Evolutionary conservation across 2,113 vertebrate genomes (phyloP).

Genomic region (Lampris incognitus): DNA sequence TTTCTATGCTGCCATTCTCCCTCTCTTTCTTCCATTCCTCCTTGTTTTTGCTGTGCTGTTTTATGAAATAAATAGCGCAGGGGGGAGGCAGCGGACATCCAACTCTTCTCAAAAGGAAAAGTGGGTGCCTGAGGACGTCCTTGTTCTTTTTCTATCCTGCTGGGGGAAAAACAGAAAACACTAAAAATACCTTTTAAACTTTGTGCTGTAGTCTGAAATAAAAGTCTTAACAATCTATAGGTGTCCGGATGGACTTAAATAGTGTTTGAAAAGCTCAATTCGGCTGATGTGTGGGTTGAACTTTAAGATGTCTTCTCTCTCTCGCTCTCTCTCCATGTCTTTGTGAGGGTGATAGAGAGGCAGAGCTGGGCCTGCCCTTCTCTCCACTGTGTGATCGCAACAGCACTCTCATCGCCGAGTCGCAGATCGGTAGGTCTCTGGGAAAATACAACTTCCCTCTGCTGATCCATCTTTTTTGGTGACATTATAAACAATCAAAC

Average conservation of each 20-base stretch:
- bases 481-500: not conserved
- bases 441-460: conserved; percentile 34
- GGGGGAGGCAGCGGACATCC: conserved; percentile 9
- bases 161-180: not conserved
- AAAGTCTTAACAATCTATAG: conserved; percentile 1
- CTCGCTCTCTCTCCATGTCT: conserved; percentile 57
- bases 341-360: conserved; percentile 90
- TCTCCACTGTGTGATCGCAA: conserved; percentile 92
- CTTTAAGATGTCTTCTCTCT: conserved; percentile 64
- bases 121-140: not conserved
- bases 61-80: conserved; percentile 16
- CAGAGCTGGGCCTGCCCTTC: conserved; percentile 89
- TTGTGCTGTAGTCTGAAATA: not conserved
- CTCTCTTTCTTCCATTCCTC: not conserved
- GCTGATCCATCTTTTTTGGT: not conserved
- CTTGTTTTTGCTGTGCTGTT: not conserved
- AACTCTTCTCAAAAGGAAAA: not conserved
- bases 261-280: conserved; percentile 53
- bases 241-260: conserved; percentile 24
- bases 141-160: too few relatives aligned
- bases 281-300: conserved; percentile 57
- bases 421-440: conserved; percentile 87
- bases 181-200: conserved; percentile 6
- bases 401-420: conserved; percentile 89
- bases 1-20: not conserved